Evolutionary conservation across 2,888 invertebrate species (phyloP).

Genomic region (Physocephala rufipes): DNA sequence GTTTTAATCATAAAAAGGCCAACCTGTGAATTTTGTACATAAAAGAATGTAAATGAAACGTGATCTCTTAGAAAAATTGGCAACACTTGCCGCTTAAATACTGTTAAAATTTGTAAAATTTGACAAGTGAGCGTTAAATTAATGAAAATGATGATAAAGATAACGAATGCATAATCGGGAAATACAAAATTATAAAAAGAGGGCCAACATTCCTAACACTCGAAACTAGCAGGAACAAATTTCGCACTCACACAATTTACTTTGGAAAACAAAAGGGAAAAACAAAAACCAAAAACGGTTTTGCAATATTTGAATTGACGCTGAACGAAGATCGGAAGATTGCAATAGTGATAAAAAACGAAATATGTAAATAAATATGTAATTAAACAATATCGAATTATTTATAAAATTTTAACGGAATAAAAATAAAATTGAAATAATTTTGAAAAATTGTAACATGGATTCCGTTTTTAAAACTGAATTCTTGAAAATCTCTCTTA

Average conservation of each 20-base stretch:
- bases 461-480: not conserved
- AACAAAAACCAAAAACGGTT: conserved; percentile 6
- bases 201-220: conserved; percentile 58
- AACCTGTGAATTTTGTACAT: conserved; percentile 9
- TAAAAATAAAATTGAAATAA: conserved; percentile 17
- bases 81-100: not conserved
- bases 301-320: conserved; percentile 3
- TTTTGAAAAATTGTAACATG: not conserved
- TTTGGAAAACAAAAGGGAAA: not conserved
- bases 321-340: not conserved
- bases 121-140: not conserved
- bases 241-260: conserved; percentile 12
- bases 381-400: conserved; percentile 32
- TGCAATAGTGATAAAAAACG: not conserved
- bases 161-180: conserved; percentile 31
- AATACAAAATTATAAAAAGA: conserved; percentile 39
- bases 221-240: conserved; percentile 14
- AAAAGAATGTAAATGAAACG: not conserved
- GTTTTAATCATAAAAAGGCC: not conserved
- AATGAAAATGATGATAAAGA: conserved; percentile 21
- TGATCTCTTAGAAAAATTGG: not conserved
- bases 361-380: conserved; percentile 18
- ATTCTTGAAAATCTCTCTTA: not conserved
- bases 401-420: conserved; percentile 14
- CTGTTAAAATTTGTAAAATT: not conserved